These are phyloP conservation scores for Squalus acanthias DNA, from an alignment of 2,797 vertebrate species.

Conservation along the genomic window DNA sequence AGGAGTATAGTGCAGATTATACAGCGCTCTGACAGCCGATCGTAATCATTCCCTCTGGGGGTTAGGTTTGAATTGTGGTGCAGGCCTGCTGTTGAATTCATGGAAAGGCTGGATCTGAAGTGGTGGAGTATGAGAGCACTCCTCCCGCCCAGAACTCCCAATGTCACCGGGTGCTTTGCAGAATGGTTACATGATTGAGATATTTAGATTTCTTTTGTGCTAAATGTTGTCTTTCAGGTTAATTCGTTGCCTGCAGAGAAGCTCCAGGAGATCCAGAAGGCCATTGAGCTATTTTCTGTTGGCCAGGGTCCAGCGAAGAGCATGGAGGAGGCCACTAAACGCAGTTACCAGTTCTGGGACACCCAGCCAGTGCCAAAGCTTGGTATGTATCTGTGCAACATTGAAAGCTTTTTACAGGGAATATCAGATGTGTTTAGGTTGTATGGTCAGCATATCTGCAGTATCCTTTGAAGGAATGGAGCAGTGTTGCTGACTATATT, in stretches of 20 bases:
- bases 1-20: not conserved
- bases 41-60: not conserved
- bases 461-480: not conserved
- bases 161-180: not conserved
- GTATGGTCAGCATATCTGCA: not conserved
- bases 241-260: slow-evolving; percentile 79
- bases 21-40: not conserved
- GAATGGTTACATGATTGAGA: not conserved
- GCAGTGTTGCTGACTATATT: not conserved
- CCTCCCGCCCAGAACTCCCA: too few species aligned
- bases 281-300: slow-evolving; percentile 93
- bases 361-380: slow-evolving; percentile 94
- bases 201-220: not conserved
- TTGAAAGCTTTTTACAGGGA: not conserved
- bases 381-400: slow-evolving; percentile 58
- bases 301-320: slow-evolving; percentile 95
- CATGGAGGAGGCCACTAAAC: slow-evolving; percentile 92
- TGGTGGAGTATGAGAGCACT: not conserved
- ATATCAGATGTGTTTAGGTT: not conserved
- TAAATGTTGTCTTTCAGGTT: slow-evolving; percentile 58
- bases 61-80: not conserved
- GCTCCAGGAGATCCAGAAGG: slow-evolving; percentile 97
- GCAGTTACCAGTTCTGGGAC: slow-evolving; percentile 99
- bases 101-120: not conserved
- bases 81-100: not conserved